These are phyloP conservation scores for Leptinotarsa texana DNA, from an alignment of 1,140 invertebrate species.

Conservation along the genomic window DNA sequence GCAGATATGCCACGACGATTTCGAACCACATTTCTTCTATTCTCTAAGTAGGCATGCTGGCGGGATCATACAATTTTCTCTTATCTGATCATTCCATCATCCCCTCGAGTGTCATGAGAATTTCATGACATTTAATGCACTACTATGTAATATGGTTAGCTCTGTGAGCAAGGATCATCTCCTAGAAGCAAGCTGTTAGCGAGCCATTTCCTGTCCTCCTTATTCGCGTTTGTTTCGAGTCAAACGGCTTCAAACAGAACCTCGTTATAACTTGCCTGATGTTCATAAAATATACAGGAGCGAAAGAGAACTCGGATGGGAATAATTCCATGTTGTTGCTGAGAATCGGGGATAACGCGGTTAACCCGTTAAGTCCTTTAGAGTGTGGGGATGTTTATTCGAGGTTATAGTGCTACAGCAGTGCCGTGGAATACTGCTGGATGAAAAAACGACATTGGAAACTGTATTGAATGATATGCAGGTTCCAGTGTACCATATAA, in stretches of 20 bases:
- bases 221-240: slow-evolving; percentile 42
- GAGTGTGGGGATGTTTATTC: slow-evolving; percentile 42
- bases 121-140: slow-evolving; percentile 50
- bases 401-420: slow-evolving; percentile 1
- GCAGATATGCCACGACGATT: no score
- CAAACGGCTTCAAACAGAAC: slow-evolving; percentile 49
- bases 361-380: slow-evolving; percentile 45
- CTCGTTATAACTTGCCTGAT: slow-evolving; percentile 52
- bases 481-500: no score
- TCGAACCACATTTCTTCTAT: no score
- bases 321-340: slow-evolving; percentile 47
- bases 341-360: slow-evolving; percentile 44
- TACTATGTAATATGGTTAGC: slow-evolving; percentile 45
- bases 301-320: slow-evolving; percentile 30
- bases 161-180: slow-evolving; percentile 37
- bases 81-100: neutral
- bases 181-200: slow-evolving; percentile 32
- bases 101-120: slow-evolving; percentile 41
- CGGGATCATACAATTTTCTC: slow-evolving; percentile 1
- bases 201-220: slow-evolving; percentile 41
- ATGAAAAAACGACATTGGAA: no score
- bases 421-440: no score
- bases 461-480: no score
- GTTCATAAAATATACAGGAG: slow-evolving; percentile 53
- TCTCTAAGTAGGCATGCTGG: neutral